Base-by-base conservation (phyloP, 2,888 invertebrate species). In the Helicoverpa assulta region DNA sequence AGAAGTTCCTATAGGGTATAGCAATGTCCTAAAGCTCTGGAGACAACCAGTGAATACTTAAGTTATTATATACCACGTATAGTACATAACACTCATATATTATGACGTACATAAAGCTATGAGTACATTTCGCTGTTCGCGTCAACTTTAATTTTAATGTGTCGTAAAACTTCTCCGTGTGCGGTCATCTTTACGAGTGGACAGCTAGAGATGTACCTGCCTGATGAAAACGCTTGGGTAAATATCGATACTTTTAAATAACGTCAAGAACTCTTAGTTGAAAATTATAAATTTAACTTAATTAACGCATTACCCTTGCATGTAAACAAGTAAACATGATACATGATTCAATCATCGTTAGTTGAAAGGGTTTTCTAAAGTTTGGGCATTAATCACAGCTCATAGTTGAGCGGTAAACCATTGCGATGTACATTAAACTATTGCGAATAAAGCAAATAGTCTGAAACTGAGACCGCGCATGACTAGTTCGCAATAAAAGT, bases 101-200 rank as follows among this genome's bases (percentile, higher is more conserved):
- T 51, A 37, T 55, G 19, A 70, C 51, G 26, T 37, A 40, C 56
- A 70, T 77, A 70, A 76, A 66, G 29, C 70, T 76, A 70, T 47
- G 68, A 83, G 83, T 83, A 81, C 60, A 59, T 83, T 83, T 79
- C 81, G 73, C 72, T 83, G 83, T 83, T 81, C 72, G 52, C 61
- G 72, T 21, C 47, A 76, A 79, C 70, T 83, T 84, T 83, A 84
- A 83, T 84, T 83, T 85, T 83, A 81, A 83, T 83, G 83, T 56
- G 70, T 73, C 85, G 55, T 83, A 83, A 84, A 83, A 60, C 60
- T 40, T 18, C 76, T 52, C 63, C 56, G 79, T 69, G 70, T 76
- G 66, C 71, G 65, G 72, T 58, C 76, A 78, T 80, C 72, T 80
- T 84, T 80, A 84, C 56, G 84, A 77, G 70, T 58, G 47, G 19